Conservation (phyloP, 2,113 vertebrate genomes). For the Seriola rivoliana region DNA sequence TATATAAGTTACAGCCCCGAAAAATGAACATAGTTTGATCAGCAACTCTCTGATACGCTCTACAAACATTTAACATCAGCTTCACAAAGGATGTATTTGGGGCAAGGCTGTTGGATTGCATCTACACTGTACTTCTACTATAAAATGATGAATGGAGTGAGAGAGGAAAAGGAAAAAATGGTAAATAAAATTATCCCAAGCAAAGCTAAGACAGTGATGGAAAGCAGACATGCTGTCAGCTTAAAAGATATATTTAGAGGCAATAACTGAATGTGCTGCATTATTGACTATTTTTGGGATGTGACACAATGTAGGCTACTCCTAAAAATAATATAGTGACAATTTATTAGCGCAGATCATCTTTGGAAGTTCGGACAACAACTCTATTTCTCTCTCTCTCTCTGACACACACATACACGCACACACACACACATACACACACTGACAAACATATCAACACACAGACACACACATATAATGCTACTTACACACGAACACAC, state of each 20-base stretch:
- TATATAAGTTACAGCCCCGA: not conserved
- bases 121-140: not conserved
- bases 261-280: slow-evolving; percentile 69
- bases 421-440: not conserved
- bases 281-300: slow-evolving; percentile 74
- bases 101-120: not conserved
- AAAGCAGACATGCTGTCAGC: slow-evolving; percentile 44
- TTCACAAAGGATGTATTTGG: not conserved
- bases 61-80: not conserved
- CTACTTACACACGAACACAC: slow-evolving; percentile 13
- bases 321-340: slow-evolving; percentile 75
- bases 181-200: not conserved
- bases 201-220: slow-evolving; percentile 8
- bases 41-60: not conserved
- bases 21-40: not conserved
- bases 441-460: slow-evolving; percentile 1
- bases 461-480: not conserved
- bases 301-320: slow-evolving; percentile 58
- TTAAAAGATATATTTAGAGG: slow-evolving; percentile 70
- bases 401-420: too few species aligned
- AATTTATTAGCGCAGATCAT: slow-evolving; percentile 64
- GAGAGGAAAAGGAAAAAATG: not conserved
- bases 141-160: not conserved
- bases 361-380: slow-evolving; percentile 56
- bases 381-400: slow-evolving; percentile 39